Conservation (phyloP, 1,140 invertebrate species). For the Drosophila parabipectinata region DNA sequence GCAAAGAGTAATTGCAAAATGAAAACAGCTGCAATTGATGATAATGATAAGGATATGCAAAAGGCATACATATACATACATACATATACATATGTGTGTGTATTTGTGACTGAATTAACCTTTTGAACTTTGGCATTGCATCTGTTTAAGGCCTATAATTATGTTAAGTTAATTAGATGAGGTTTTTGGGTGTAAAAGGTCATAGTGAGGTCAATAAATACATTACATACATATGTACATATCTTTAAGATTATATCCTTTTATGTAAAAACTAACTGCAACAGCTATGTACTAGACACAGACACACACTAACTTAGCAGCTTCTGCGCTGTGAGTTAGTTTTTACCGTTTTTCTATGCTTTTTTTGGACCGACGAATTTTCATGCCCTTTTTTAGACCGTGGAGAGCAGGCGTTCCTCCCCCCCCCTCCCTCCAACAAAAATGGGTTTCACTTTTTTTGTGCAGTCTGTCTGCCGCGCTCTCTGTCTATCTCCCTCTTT, state of each 20-base stretch:
- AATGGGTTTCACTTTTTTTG: conserved; percentile 32
- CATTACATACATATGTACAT: not conserved
- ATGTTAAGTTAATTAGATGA: not conserved
- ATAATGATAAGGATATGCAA: conserved; percentile 36
- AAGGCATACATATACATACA: not conserved
- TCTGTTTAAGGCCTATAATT: not conserved
- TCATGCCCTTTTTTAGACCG: conserved; percentile 40
- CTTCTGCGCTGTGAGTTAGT: conserved; percentile 23
- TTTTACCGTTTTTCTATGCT: conserved; percentile 18
- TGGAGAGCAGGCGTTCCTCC: not conserved
- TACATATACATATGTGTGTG: not conserved
- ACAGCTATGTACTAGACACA: conserved; percentile 2
- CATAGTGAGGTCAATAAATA: not conserved
- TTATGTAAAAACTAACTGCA: not conserved
- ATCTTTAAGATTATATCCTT: not conserved
- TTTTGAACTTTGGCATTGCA: conserved; percentile 46
- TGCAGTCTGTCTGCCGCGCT: not conserved
- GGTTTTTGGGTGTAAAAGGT: not conserved
- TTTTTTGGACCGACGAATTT: conserved; percentile 38
- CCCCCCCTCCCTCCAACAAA: not conserved
- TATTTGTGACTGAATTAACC: conserved; percentile 26
- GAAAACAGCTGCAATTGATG: conserved; percentile 49
- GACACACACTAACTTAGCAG: not conserved
- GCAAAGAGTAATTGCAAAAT: conserved; percentile 28
- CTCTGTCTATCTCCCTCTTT: not conserved